Percentiles rank a stretch among this genome's conserved stretches.
Evolutionary conservation across 2,797 vertebrate species (phyloP).

Genomic region (Meriones psammophilus): DNA sequence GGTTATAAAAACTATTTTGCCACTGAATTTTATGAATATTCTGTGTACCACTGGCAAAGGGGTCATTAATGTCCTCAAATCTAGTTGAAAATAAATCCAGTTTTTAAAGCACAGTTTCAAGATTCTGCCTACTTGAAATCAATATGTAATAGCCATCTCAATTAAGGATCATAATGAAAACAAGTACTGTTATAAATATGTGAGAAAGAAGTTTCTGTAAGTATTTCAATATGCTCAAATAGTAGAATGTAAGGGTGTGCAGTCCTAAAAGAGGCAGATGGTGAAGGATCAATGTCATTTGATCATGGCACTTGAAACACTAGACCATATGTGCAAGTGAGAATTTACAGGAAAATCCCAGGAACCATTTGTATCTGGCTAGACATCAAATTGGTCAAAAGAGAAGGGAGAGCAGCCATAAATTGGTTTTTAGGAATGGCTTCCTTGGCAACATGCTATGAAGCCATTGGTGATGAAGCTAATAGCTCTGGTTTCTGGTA

Average conservation of each 20-base stretch:
- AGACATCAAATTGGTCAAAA: not conserved
- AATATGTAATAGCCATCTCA: not conserved
- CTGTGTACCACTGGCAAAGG: not conserved
- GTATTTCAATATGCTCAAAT: not conserved
- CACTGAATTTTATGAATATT: not conserved
- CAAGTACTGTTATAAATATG: not conserved
- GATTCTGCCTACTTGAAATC: not conserved
- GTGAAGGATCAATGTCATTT: not conserved
- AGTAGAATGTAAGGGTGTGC: not conserved
- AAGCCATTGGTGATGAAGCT: not conserved
- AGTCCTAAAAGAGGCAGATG: not conserved
- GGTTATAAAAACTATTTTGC: constrained; percentile 1
- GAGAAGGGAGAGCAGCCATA: not conserved
- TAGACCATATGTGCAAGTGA: not conserved
- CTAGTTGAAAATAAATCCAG: constrained; percentile 2
- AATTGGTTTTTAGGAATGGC: not conserved
- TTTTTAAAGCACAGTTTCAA: not conserved
- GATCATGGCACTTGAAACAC: not conserved
- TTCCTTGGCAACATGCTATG: not conserved
- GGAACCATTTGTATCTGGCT: not conserved
- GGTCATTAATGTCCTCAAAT: not conserved
- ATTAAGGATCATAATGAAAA: not conserved
- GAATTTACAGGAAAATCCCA: not conserved
- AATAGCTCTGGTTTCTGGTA: not conserved
- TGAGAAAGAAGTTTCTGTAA: not conserved